These are phyloP conservation scores for Puntigrus tetrazona DNA, from an alignment of 2,113 vertebrate genomes.

Conservation along the genomic window DNA sequence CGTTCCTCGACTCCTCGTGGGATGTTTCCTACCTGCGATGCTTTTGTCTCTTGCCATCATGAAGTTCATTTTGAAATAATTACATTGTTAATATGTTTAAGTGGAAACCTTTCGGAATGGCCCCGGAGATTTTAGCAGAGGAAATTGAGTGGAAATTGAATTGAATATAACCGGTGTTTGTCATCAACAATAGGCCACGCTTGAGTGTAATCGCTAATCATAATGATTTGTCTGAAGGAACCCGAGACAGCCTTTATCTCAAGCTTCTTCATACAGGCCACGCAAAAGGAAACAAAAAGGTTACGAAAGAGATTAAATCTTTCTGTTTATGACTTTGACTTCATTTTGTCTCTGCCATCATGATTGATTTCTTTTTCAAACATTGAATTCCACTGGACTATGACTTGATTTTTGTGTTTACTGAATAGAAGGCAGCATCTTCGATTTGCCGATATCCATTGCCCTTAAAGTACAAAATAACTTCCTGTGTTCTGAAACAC, in stretches of 20 bases:
- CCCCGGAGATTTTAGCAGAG: slow-evolving; percentile 47
- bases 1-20: slow-evolving; percentile 11
- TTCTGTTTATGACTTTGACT: slow-evolving; percentile 34
- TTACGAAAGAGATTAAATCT: slow-evolving; percentile 32
- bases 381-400: background rate
- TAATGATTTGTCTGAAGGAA: slow-evolving; percentile 49
- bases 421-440: background rate
- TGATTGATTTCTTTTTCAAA: slow-evolving; percentile 18
- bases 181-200: slow-evolving; percentile 46
- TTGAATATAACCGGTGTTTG: slow-evolving; percentile 46
- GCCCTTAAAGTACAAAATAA: slow-evolving; percentile 19
- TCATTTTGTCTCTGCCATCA: slow-evolving; percentile 24
- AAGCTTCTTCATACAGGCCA: background rate
- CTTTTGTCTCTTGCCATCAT: slow-evolving; percentile 30
- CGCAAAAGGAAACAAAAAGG: slow-evolving; percentile 1
- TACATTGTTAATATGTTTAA: slow-evolving; percentile 57
- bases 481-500: slow-evolving; percentile 28
- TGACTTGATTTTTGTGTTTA: background rate
- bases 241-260: slow-evolving; percentile 4
- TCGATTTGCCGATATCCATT: slow-evolving; percentile 31
- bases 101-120: slow-evolving; percentile 52
- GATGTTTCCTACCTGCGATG: slow-evolving; percentile 24
- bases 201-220: slow-evolving; percentile 52
- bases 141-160: slow-evolving; percentile 56
- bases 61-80: slow-evolving; percentile 50